A percentile compares a stretch with the other conserved stretches of the same genome.
Conservation (phyloP, 2,888 invertebrate species). For the Euplexia lucipara region DNA sequence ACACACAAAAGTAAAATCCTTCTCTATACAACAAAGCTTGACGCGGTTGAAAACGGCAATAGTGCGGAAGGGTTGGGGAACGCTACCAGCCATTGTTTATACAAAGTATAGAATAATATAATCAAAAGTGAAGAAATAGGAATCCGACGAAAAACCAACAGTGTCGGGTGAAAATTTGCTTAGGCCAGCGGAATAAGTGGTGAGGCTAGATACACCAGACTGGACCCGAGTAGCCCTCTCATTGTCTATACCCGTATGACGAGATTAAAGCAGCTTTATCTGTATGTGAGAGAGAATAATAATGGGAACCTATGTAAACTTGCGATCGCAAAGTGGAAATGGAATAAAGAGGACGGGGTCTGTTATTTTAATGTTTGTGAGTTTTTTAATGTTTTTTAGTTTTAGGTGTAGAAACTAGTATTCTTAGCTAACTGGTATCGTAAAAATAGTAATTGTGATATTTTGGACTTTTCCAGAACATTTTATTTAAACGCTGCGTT, state of each 20-base stretch:
- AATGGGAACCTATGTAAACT: constrained; percentile 67
- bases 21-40: constrained; percentile 73
- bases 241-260: constrained; percentile 81
- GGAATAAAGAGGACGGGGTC: constrained; percentile 40
- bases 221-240: constrained; percentile 71
- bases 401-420: background rate
- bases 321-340: constrained; percentile 49
- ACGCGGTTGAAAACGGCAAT: constrained; percentile 78
- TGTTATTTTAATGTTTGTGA: constrained; percentile 43
- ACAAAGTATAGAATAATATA: constrained; percentile 91
- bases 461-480: background rate
- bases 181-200: constrained; percentile 90
- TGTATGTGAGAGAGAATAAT: constrained; percentile 60
- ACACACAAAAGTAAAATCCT: constrained; percentile 56
- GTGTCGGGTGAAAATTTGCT: constrained; percentile 89
- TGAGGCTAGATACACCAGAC: constrained; percentile 80
- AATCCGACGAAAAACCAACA: constrained; percentile 90
- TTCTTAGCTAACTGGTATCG: background rate
- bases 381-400: too few species aligned
- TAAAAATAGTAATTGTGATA: background rate
- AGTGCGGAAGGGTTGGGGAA: constrained; percentile 88
- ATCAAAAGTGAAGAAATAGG: constrained; percentile 91
- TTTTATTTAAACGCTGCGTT: too few species aligned
- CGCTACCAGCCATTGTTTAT: constrained; percentile 83
- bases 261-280: constrained; percentile 67